phyloP scores from a whole-genome alignment of 2,113 vertebrate species.

The Malurus elegans region DNA sequence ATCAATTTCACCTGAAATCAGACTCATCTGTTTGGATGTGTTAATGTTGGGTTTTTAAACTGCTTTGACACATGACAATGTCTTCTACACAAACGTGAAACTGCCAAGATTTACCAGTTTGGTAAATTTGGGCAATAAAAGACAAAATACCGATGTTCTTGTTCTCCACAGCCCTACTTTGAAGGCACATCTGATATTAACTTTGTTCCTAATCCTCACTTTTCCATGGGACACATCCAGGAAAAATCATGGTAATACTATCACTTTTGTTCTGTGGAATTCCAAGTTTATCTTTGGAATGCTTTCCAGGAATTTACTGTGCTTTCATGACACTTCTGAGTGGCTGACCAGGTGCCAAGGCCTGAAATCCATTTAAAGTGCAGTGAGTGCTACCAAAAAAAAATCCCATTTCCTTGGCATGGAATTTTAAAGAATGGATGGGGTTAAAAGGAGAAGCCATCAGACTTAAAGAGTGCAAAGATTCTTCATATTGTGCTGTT shows the following conservation, averaged over 20 bases:
- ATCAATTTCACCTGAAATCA: neutral
- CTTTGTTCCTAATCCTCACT: neutral
- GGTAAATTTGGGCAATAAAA: neutral
- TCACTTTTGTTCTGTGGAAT: slow-evolving; percentile 11
- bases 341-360: neutral
- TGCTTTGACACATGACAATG: neutral
- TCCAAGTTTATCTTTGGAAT: slow-evolving; percentile 38
- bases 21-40: neutral
- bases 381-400: neutral
- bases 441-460: neutral
- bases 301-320: neutral
- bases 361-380: neutral
- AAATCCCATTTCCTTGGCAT: neutral
- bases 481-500: neutral
- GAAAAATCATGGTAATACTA: slow-evolving; percentile 45
- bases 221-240: slow-evolving; percentile 29
- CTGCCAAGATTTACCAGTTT: neutral
- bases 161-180: neutral
- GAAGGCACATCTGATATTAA: slow-evolving; percentile 13
- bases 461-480: neutral
- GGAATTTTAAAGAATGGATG: neutral
- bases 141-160: neutral
- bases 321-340: slow-evolving; percentile 6
- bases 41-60: neutral
- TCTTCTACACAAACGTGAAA: neutral